Percentiles rank a stretch among this genome's conserved stretches.
phyloP scores from a whole-genome alignment of 2,113 vertebrate genomes.

The Acanthochromis polyacanthus region DNA sequence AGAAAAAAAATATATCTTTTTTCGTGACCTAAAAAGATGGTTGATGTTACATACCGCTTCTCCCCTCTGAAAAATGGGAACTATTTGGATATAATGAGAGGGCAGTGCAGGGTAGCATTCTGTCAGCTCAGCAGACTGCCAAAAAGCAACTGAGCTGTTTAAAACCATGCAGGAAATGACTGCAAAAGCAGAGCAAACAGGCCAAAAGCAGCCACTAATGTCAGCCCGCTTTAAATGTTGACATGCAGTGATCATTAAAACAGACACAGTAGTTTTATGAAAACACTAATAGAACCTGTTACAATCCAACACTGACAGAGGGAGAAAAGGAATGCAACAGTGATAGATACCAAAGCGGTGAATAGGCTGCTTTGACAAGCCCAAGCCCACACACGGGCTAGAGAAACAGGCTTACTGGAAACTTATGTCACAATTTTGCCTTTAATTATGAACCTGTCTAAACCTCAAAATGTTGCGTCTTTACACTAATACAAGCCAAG shows the following conservation, averaged over 20 bases:
- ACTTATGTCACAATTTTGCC: conserved; percentile 4
- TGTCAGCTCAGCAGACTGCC: conserved; percentile 46
- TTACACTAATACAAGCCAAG: neutral
- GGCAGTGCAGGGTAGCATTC: conserved; percentile 6
- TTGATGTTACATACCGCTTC: conserved; percentile 6
- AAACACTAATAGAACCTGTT: conserved; percentile 37
- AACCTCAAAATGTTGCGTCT: conserved; percentile 1
- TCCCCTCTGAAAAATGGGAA: conserved; percentile 4
- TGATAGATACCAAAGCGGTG: conserved; percentile 38
- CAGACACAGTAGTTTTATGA: neutral
- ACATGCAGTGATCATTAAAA: neutral
- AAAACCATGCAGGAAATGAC: conserved; percentile 53
- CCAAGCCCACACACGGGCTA: conserved; percentile 19
- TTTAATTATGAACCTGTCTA: neutral
- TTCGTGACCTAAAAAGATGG: conserved; percentile 36
- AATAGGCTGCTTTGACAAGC: conserved; percentile 42
- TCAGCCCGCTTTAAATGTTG: neutral
- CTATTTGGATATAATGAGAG: conserved; percentile 22
- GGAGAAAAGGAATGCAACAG: conserved; percentile 23
- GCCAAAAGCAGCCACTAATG: neutral
- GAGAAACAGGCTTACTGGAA: neutral
- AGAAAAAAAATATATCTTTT: neutral
- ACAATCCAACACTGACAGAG: neutral
- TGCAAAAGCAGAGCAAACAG: conserved; percentile 16
- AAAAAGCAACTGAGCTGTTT: conserved; percentile 29